Evolutionary conservation across 2,113 vertebrate genomes (phyloP), one percentile per base, ranked within the genome.

Genomic region (Taurulus bubalis): DNA sequence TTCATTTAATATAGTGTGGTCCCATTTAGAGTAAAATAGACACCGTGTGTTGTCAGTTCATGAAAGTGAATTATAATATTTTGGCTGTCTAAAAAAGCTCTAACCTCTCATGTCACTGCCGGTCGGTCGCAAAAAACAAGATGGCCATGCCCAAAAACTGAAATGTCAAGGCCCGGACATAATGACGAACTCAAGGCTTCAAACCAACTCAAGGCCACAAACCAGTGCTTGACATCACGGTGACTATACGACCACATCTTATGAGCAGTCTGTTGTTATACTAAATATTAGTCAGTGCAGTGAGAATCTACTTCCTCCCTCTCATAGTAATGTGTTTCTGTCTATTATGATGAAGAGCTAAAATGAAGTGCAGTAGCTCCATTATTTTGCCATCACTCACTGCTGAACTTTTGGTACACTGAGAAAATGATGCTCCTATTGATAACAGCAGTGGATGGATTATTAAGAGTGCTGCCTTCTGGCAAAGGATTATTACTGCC

Each of bases 381-480:
- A 58, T 74, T 77, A 9, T 51, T 77, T 55, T 63, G 71, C 56
- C 34, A 69, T 70, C 80, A 42, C 7, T 77, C 22, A 15, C 36
- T 22, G 51, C 26, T 71, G 28, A 79, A 81, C 80, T 67, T 87
- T 45, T 56, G 28, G 18, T 71, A n/a, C 40, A 42, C 45, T 36
- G 49, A 62, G 26, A 60, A 65, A 79, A 71, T 60, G 55, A 71
- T 60, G 10, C 59, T 58, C 34, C 71, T 40, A 22, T 59, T 89
- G 34, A 70, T 69, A 81, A 74, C 56, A 86, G 76, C 49, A 81
- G 67, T 64, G 30, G 38, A 67, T 67, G 60, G 38, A 76, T 62
- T 69, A 45, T 64, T 49, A 30, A 9, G 34, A 83, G 34, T 49
- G 58, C 62, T 65, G 36, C 47, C 58, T 56, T 79, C 69, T 71